phyloP scores from a whole-genome alignment of 2,797 vertebrate genomes.

The Brachyrhaphis roseni region DNA sequence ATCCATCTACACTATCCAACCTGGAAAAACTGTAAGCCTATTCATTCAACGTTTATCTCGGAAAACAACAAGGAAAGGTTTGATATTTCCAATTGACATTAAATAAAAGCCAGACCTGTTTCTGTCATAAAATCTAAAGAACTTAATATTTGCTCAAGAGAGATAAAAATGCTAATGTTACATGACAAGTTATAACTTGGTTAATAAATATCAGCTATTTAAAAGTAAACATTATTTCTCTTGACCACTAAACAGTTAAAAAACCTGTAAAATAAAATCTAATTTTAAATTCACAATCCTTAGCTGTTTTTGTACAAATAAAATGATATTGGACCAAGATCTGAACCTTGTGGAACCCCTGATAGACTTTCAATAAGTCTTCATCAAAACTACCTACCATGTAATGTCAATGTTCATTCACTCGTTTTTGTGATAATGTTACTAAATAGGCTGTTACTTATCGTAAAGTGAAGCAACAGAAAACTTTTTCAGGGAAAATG shows the following conservation, averaged over 20 bases:
- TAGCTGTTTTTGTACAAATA: not conserved
- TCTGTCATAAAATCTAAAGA: not conserved
- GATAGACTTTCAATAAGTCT: not conserved
- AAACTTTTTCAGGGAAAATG: not conserved
- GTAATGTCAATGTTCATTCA: not conserved
- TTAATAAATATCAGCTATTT: not conserved
- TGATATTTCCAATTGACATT: not conserved
- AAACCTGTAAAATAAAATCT: not conserved
- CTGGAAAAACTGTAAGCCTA: not conserved
- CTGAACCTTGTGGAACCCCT: not conserved
- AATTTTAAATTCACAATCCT: not conserved
- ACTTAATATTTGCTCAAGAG: not conserved
- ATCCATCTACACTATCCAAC: no score
- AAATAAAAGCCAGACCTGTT: not conserved
- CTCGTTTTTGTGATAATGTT: not conserved
- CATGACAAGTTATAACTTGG: not conserved
- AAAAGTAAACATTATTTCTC: not conserved
- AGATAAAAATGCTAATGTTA: not conserved
- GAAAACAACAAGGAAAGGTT: not conserved
- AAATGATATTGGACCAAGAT: not conserved
- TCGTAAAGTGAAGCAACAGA: not conserved
- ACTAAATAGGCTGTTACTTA: constrained; percentile 2
- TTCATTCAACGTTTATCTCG: not conserved
- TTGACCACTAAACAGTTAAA: not conserved
- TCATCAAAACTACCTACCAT: not conserved